Evolutionary conservation across 1,140 invertebrate genomes (phyloP).

Genomic region (Thrips palmi): DNA sequence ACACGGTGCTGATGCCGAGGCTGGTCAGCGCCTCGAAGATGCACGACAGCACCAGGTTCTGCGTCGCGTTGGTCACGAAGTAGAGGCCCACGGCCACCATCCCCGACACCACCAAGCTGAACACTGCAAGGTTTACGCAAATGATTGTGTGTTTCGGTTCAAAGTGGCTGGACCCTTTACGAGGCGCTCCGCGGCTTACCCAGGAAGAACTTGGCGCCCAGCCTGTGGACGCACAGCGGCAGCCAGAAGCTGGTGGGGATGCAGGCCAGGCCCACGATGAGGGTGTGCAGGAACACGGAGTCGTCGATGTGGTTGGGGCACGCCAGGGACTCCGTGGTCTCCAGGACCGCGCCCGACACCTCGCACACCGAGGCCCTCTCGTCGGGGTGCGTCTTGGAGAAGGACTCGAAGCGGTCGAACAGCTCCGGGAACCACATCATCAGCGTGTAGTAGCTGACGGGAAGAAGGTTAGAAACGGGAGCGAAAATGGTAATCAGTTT

Average conservation of each 20-base stretch:
- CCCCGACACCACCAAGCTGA: constrained; percentile 49
- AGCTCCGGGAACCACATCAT: constrained; percentile 74
- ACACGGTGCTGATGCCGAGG: constrained; percentile 50
- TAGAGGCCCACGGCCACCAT: constrained; percentile 57
- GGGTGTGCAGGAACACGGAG: constrained; percentile 46
- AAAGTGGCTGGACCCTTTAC: not conserved
- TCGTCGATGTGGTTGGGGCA: constrained; percentile 36
- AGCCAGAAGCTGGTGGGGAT: constrained; percentile 52
- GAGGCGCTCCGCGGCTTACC: too few species aligned
- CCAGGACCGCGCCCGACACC: constrained; percentile 31
- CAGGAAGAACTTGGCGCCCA: constrained; percentile 54
- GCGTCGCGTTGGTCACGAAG: constrained; percentile 44
- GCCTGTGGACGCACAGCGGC: constrained; percentile 46
- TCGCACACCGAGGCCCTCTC: constrained; percentile 47
- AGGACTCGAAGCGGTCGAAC: constrained; percentile 53
- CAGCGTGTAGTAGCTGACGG: constrained; percentile 54
- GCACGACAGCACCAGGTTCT: constrained; percentile 52
- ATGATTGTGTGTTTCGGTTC: too few species aligned
- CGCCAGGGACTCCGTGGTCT: constrained; percentile 21
- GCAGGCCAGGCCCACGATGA: constrained; percentile 52
- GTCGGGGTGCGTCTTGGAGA: constrained; percentile 38
- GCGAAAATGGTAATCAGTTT: not conserved
- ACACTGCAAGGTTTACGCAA: constrained; percentile 29
- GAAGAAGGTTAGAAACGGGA: constrained; percentile 6
- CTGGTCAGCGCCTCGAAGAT: constrained; percentile 57